These are phyloP conservation scores for Xestobium rufovillosum DNA, from an alignment of 2,888 invertebrate species.

Conservation along the genomic window DNA sequence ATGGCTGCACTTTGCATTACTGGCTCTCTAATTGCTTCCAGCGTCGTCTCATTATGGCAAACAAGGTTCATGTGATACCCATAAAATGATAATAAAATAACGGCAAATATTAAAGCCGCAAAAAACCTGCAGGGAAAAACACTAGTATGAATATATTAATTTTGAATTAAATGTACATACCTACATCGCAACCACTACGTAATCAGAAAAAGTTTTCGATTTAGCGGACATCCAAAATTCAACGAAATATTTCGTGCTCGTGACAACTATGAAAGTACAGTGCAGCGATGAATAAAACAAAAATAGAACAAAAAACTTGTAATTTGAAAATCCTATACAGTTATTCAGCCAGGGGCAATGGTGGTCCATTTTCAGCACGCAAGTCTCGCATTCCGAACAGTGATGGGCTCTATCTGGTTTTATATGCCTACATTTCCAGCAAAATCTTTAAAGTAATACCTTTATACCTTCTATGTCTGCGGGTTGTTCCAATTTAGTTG, in stretches of 20 bases:
- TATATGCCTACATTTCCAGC: slow-evolving; percentile 82
- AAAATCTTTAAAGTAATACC: slow-evolving; percentile 40
- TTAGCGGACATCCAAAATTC: slow-evolving; percentile 73
- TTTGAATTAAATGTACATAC: too few species aligned
- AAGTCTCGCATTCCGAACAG: slow-evolving; percentile 87
- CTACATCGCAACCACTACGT: too few species aligned
- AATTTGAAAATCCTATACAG: slow-evolving; percentile 91
- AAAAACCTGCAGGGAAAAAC: slow-evolving; percentile 76
- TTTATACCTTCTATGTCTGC: too few species aligned
- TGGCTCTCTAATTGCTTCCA: slow-evolving; percentile 90
- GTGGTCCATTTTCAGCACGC: slow-evolving; percentile 94
- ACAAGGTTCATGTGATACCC: slow-evolving; percentile 89
- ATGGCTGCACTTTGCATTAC: slow-evolving; percentile 74
- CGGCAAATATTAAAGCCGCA: slow-evolving; percentile 87
- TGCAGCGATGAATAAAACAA: slow-evolving; percentile 81
- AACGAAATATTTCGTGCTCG: slow-evolving; percentile 76
- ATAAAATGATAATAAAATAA: slow-evolving; percentile 83
- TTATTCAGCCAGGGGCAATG: slow-evolving; percentile 97
- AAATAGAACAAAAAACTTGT: slow-evolving; percentile 94
- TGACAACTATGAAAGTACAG: slow-evolving; percentile 75
- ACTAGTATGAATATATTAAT: slow-evolving; percentile 1
- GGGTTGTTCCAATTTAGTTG: too few species aligned
- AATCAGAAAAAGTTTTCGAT: too few species aligned
- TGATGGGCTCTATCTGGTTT: slow-evolving; percentile 95
- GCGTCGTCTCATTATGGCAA: slow-evolving; percentile 78